Conservation (phyloP, 2,113 vertebrate species). For the Acanthochromis polyacanthus region DNA sequence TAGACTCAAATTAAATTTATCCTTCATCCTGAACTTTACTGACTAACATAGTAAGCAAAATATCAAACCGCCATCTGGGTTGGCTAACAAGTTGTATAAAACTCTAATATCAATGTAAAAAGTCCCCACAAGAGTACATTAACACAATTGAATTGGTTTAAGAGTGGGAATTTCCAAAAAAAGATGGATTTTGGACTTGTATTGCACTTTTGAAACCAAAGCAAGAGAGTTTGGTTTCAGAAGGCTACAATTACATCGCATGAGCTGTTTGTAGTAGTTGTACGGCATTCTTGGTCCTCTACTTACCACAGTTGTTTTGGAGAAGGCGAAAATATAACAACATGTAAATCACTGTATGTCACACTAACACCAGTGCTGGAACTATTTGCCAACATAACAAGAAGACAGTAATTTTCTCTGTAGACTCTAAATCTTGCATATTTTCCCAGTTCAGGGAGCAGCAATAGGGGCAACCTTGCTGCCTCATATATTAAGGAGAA, state of each 20-base stretch:
- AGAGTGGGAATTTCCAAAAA: too few relatives aligned
- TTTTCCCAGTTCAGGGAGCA: constrained; percentile 8
- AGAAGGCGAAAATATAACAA: constrained; percentile 10
- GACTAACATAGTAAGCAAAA: too few relatives aligned
- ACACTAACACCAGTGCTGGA: constrained; percentile 1
- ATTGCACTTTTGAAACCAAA: background rate
- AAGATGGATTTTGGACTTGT: too few relatives aligned
- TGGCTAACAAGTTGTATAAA: too few relatives aligned
- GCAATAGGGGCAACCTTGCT: constrained; percentile 33
- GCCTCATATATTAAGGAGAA: constrained; percentile 48
- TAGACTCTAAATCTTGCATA: background rate
- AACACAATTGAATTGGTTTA: too few relatives aligned
- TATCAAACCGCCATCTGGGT: too few relatives aligned
- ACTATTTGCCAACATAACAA: background rate
- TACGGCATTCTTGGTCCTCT: constrained; percentile 10
- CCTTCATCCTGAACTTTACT: background rate
- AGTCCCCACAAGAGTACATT: too few relatives aligned
- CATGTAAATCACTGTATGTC: constrained; percentile 17
- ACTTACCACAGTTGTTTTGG: constrained; percentile 26
- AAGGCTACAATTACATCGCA: constrained; percentile 10
- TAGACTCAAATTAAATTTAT: background rate
- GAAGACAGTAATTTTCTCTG: too few relatives aligned
- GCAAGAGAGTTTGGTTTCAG: constrained; percentile 1
- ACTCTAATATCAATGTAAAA: too few relatives aligned
- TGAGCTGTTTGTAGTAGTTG: constrained; percentile 6